Conservation (phyloP, 2,888 invertebrate genomes). For the Liopterus haemorrhoidalis region DNA sequence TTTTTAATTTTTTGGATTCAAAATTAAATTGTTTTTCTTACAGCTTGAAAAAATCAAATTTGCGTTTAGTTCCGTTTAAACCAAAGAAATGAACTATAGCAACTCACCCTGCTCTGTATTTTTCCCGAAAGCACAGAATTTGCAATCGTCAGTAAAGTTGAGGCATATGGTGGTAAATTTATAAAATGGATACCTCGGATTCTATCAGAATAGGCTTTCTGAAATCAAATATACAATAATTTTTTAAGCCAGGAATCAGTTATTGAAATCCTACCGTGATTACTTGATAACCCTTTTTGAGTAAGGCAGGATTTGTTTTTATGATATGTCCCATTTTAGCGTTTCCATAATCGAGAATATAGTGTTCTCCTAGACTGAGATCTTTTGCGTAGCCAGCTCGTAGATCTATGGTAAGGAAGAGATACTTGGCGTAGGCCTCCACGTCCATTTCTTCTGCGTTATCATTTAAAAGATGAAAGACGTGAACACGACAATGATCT, state of each 20-base stretch:
- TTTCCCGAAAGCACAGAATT: constrained; percentile 13
- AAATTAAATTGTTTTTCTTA: no score
- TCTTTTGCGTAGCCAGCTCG: constrained; percentile 2
- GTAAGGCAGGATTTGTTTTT: background rate
- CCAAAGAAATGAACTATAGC: no score
- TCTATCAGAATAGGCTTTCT: constrained; percentile 18
- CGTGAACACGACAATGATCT: constrained; percentile 6
- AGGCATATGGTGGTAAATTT: constrained; percentile 11
- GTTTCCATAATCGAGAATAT: constrained; percentile 4
- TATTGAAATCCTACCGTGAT: background rate
- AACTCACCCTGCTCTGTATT: constrained; percentile 11
- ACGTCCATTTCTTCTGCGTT: background rate
- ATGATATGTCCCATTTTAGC: constrained; percentile 4
- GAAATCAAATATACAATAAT: no score
- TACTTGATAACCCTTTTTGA: constrained; percentile 2
- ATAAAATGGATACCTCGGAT: constrained; percentile 14
- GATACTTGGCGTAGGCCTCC: background rate
- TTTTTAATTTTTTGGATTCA: no score
- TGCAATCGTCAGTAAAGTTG: background rate
- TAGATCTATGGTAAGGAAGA: constrained; percentile 4
- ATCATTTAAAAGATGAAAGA: background rate
- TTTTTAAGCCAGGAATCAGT: no score
- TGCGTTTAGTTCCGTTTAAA: no score
- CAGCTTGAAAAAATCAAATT: no score
- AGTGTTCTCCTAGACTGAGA: constrained; percentile 8